A percentile compares a stretch with the other conserved stretches of the same genome.
phyloP scores from a whole-genome alignment of 2,888 invertebrate genomes.

The Hypercompe scribonia region DNA sequence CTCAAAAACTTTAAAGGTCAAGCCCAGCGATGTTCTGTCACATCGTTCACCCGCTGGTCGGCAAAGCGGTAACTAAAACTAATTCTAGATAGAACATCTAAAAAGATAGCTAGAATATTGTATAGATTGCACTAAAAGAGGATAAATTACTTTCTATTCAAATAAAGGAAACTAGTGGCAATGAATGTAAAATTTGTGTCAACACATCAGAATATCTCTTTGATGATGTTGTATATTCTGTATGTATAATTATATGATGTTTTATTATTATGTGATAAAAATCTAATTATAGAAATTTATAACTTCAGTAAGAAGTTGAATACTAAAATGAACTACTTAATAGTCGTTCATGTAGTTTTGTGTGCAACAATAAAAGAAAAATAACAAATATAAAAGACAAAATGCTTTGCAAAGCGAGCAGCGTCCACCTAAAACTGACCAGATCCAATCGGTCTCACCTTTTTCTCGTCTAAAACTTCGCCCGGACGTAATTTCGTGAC shows the following conservation, averaged over 20 bases:
- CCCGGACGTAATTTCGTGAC: constrained; percentile 97
- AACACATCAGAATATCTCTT: constrained; percentile 35
- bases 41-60: constrained; percentile 71
- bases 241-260: constrained; percentile 15
- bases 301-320: constrained; percentile 43
- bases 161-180: constrained; percentile 18
- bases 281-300: constrained; percentile 46
- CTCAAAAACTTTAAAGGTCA: constrained; percentile 57
- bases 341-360: constrained; percentile 59
- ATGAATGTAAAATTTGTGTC: constrained; percentile 26
- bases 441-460: constrained; percentile 91
- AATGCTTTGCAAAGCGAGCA: constrained; percentile 86
- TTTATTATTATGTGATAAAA: constrained; percentile 38
- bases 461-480: constrained; percentile 97
- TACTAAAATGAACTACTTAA: constrained; percentile 31
- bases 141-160: constrained; percentile 37
- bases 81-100: constrained; percentile 63
- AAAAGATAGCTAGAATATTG: constrained; percentile 52
- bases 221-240: constrained; percentile 22
- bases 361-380: constrained; percentile 61
- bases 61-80: constrained; percentile 75
- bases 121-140: constrained; percentile 48
- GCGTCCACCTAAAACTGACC: constrained; percentile 83
- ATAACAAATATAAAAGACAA: constrained; percentile 69
- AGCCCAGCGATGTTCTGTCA: constrained; percentile 70